Evolutionary conservation across 2,888 invertebrate species (phyloP), one percentile per base, ranked within the genome.

Genomic region (Anoplius nigerrimus): DNA sequence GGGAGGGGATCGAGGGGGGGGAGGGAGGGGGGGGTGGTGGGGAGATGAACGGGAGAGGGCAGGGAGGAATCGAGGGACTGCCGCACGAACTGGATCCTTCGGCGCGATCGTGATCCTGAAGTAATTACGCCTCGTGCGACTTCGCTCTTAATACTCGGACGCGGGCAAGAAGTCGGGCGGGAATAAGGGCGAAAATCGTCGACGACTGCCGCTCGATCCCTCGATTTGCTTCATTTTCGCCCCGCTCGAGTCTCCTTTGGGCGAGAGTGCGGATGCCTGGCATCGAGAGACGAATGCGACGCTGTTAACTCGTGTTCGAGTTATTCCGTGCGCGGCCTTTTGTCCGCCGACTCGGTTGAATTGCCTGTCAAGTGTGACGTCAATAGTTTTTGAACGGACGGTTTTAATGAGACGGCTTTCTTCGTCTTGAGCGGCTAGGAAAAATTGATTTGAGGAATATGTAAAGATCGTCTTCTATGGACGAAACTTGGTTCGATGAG

Each of bases 11-110:
- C 34, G 43, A 45, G 34, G 43, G 53, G 27, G 42, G 52, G 62
- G 45, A 62, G 59, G 74, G 65, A 66, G 63, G 62, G 62, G 59
- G 60, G 16, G 62, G 52, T 43, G 21, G 42, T 34, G 58, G 27
- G 20, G 34, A 11, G 8, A 34, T 55, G 22, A 15, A 61, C n/a
- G n/a, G 63, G 43, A 53, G 56, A 71, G 42, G 43, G 34, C 34
- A 15, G 8, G 48, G 24, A 56, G 46, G 54, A 62, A 56, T 62
- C 13, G 56, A 18, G 21, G 46, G 27, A 58, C 42, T 62, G 21
- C 48, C 58, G 34, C 34, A 34, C 42, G 24, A 57, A 20, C 22
- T 43, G 52, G 51, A 63, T 52, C 42, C 57, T 42, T 21, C 21
- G 16, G 11, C 27, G 55, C 34, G 43, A 34, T n/a, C 20, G 57